Base-by-base conservation (phyloP, 1,140 invertebrate species). In the Magallana gigas region DNA sequence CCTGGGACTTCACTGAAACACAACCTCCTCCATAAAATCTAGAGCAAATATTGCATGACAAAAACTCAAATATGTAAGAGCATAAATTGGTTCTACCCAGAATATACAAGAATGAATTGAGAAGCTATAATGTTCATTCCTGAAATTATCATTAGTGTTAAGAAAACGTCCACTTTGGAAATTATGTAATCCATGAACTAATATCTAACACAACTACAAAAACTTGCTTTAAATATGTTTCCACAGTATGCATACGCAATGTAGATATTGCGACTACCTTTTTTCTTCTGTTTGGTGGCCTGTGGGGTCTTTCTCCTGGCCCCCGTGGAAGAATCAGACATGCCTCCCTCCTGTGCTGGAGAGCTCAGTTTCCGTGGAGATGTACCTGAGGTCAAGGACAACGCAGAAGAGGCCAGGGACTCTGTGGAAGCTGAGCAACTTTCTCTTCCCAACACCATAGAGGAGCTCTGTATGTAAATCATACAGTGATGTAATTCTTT, bases 1-100 rank as follows among this genome's bases (percentile, higher is more conserved):
- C 57, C 48, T 83, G 81, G 18, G 82, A 48, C 80, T 87, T 84
- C 8, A n/a, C 80, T 36, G 86, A 62, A 83, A 57, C 14, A 82
- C 12, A 57, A 57, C 57, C 1, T 14, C 29, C 11, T 80, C 12
- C 6, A 80, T 18, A 80, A 80, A 23, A 48, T 48, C 1, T 3
- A 48, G 36, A 48, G 36, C 36, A 48, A 48, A 48, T 0, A 48
- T 48, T 5, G 0, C 1, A 48, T 48, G 1, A 48, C 36, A 48
- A 48, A 48, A 48, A 4, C 5, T 48, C 36, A 48, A 48, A 48
- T 48, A 48, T 48, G 1, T 48, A 48, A 4, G 36, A 48, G 36
- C 36, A 48, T 48, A 48, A 48, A 48, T 48, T 48, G 36, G 36
- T 48, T 48, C 36, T 48, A 48, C 2, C 36, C 36, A 48, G 2